Conservation (phyloP, 2,797 vertebrate species). For the Cossypha caffra region DNA sequence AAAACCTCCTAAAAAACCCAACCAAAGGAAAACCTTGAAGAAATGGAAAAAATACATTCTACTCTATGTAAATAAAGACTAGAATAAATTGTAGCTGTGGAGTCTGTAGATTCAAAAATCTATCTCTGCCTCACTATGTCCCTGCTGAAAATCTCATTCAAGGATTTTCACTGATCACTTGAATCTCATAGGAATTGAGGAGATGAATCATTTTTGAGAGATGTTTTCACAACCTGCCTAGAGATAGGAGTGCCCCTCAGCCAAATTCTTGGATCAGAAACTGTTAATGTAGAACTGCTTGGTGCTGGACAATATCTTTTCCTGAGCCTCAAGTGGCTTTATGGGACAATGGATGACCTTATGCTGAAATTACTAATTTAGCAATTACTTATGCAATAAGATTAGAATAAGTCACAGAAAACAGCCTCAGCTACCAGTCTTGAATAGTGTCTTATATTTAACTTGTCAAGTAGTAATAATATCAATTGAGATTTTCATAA, state of each 20-base stretch:
- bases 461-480: not conserved
- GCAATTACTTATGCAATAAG: not conserved
- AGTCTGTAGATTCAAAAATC: not conserved
- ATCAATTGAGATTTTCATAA: not conserved
- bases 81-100: not conserved
- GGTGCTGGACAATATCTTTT: not conserved
- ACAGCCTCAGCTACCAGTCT: not conserved
- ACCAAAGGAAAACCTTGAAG: not conserved
- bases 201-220: not conserved
- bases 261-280: not conserved
- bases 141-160: not conserved
- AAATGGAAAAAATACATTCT: not conserved
- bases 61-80: not conserved
- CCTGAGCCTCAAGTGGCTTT: not conserved
- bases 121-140: not conserved
- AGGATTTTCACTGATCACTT: not conserved
- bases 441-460: not conserved
- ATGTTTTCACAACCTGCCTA: not conserved
- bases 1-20: fast-evolving
- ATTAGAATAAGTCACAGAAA: not conserved
- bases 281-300: not conserved
- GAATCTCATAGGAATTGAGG: not conserved
- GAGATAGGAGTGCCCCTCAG: not conserved
- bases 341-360: not conserved
- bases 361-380: not conserved